phyloP scores from a whole-genome alignment of 2,888 invertebrate species.

The Zygaena filipendulae region DNA sequence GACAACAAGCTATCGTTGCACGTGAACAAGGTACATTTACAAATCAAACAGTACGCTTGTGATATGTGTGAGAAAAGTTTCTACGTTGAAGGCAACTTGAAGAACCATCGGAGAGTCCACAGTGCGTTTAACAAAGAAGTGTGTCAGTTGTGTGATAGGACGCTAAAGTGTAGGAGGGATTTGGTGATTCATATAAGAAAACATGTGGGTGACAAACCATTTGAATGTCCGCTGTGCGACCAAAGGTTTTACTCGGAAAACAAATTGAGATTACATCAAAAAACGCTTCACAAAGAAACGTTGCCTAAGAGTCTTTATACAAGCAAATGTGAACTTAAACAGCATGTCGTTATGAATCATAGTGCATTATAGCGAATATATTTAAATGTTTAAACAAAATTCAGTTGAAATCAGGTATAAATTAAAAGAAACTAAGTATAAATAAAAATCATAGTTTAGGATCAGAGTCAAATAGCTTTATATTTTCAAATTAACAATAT shows the following conservation, averaged over 20 bases:
- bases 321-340: constrained; percentile 33
- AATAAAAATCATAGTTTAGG: too few species aligned
- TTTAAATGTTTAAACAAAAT: too few species aligned
- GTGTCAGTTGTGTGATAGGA: constrained; percentile 44
- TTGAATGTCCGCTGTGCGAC: constrained; percentile 37
- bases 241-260: constrained; percentile 35
- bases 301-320: too few species aligned
- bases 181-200: constrained; percentile 49
- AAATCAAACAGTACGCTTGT: constrained; percentile 51
- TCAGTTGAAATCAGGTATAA: too few species aligned
- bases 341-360: constrained; percentile 34
- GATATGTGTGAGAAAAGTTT: constrained; percentile 56
- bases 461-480: too few species aligned
- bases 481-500: too few species aligned
- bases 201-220: constrained; percentile 46
- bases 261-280: constrained; percentile 38
- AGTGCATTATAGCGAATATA: constrained; percentile 34
- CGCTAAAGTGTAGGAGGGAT: constrained; percentile 34
- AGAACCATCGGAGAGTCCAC: constrained; percentile 42
- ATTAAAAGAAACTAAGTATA: too few species aligned
- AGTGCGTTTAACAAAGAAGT: constrained; percentile 31
- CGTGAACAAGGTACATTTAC: constrained; percentile 52
- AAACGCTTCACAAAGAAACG: constrained; percentile 27
- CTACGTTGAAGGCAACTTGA: constrained; percentile 43
- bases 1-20: constrained; percentile 46